These are phyloP conservation scores for Seriola quinqueradiata DNA, from an alignment of 2,113 vertebrate genomes.

Conservation along the genomic window DNA sequence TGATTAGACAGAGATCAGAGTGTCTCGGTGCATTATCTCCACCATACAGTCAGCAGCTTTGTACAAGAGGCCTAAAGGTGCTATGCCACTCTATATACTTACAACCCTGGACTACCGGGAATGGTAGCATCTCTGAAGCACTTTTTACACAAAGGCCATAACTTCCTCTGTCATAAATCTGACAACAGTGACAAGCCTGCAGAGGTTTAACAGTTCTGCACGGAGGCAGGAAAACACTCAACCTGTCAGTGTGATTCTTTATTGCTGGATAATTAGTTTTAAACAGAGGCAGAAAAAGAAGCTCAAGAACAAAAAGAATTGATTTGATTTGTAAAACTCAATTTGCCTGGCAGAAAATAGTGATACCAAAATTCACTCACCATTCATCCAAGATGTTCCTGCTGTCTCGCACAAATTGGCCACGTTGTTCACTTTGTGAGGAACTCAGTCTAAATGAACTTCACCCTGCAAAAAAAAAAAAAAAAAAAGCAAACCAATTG, in stretches of 20 bases:
- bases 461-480: neutral
- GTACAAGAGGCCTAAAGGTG: constrained; percentile 30
- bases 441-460: neutral
- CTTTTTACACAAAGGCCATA: constrained; percentile 31
- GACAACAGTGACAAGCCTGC: constrained; percentile 39
- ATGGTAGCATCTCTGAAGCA: neutral
- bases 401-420: neutral
- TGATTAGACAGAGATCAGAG: constrained; percentile 75
- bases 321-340: constrained; percentile 40
- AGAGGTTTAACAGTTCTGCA: constrained; percentile 15
- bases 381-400: constrained; percentile 9
- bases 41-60: constrained; percentile 52
- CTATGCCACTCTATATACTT: neutral
- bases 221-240: constrained; percentile 31
- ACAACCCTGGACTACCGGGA: constrained; percentile 12
- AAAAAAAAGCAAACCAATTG: neutral
- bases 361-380: neutral
- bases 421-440: neutral
- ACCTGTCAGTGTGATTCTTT: constrained; percentile 24
- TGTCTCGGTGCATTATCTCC: constrained; percentile 63
- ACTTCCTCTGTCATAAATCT: constrained; percentile 54
- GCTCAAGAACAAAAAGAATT: constrained; percentile 7
- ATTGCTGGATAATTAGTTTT: constrained; percentile 27
- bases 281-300: constrained; percentile 1
- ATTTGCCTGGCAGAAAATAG: constrained; percentile 26